Evolutionary conservation across 2,113 vertebrate genomes (phyloP).

Genomic region (Zosterops pallidus): DNA sequence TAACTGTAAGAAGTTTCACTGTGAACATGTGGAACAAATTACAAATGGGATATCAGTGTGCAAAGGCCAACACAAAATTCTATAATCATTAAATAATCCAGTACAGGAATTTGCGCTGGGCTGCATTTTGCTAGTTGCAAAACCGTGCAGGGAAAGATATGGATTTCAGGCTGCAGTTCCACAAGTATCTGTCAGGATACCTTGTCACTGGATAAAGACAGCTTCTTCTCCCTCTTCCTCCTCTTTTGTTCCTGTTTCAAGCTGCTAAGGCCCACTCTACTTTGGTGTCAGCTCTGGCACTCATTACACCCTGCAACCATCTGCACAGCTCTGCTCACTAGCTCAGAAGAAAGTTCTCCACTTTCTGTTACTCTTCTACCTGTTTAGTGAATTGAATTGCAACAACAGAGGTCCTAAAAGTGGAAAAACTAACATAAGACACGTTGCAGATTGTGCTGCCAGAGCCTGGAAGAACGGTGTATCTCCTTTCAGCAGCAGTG

Average conservation of each 20-base stretch:
- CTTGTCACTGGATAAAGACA: background rate
- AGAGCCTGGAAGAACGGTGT: accelerated
- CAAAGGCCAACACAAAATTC: background rate
- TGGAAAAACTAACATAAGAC: background rate
- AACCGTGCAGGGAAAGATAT: background rate
- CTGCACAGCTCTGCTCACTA: background rate
- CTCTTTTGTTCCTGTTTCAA: background rate
- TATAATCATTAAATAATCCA: background rate
- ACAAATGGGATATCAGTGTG: background rate
- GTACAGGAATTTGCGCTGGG: background rate
- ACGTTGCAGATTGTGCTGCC: background rate
- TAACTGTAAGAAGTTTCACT: background rate
- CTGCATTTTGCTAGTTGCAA: background rate
- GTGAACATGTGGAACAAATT: background rate
- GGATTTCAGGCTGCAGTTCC: background rate
- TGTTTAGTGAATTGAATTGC: background rate
- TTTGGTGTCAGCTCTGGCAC: background rate
- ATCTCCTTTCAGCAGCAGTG: background rate
- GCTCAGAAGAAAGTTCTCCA: background rate
- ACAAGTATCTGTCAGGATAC: background rate
- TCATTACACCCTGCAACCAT: background rate
- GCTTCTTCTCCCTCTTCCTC: background rate
- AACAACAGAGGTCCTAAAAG: background rate
- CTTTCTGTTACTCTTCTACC: background rate
- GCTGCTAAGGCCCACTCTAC: background rate